Evolutionary conservation across 2,797 vertebrate genomes (phyloP).

Genomic region (Cheirogaleus major): DNA sequence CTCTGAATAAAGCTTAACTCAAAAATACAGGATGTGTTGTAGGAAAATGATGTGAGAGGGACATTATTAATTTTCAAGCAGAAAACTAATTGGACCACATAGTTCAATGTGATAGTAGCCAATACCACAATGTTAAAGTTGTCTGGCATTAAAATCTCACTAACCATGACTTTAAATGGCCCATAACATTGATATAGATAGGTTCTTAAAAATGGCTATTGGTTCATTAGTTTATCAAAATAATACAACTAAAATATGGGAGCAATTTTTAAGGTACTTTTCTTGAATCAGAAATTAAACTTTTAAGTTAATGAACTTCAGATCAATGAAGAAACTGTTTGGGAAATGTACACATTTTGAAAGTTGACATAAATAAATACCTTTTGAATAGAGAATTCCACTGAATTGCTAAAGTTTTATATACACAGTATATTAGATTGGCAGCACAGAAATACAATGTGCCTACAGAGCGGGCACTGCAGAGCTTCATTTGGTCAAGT

Average conservation of each 20-base stretch:
- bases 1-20: not conserved
- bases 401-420: constrained; percentile 61
- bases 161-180: not conserved
- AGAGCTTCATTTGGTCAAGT: not conserved
- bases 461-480: not conserved
- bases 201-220: not conserved
- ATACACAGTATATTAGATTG: not conserved
- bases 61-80: not conserved
- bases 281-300: constrained; percentile 35
- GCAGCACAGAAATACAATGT: not conserved
- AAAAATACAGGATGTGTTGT: not conserved
- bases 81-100: not conserved
- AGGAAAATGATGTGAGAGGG: not conserved
- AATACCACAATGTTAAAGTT: not conserved
- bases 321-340: constrained; percentile 29
- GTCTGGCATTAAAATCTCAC: not conserved
- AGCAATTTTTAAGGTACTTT: not conserved
- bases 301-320: constrained; percentile 57
- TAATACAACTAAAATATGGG: not conserved
- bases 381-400: constrained; percentile 51
- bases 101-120: not conserved
- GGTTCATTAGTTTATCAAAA: not conserved
- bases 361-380: constrained; percentile 37
- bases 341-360: not conserved
- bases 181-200: not conserved